These are phyloP conservation scores for Cremastinae sp. DNA, from an alignment of 2,888 invertebrate genomes.

Conservation along the genomic window DNA sequence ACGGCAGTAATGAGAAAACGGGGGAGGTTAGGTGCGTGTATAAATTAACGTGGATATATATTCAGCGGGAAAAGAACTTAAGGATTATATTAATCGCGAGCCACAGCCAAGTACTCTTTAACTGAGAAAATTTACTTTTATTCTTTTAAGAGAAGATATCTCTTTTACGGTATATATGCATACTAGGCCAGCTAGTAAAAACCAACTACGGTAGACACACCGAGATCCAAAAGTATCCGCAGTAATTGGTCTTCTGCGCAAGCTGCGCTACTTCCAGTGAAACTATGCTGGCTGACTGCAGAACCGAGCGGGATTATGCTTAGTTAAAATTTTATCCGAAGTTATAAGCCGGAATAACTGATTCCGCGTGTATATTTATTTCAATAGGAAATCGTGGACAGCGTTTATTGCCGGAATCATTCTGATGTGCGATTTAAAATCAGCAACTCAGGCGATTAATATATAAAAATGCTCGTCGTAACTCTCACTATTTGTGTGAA, in stretches of 20 bases:
- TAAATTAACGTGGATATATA: slow-evolving; percentile 18
- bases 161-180: slow-evolving; percentile 1
- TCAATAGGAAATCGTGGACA: slow-evolving; percentile 12
- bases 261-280: slow-evolving; percentile 12
- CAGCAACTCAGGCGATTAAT: slow-evolving; percentile 37
- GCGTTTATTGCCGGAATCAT: slow-evolving; percentile 9
- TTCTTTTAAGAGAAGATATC: slow-evolving; percentile 19
- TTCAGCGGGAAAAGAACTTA: background rate
- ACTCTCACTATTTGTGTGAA: too few species aligned
- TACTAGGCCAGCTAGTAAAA: background rate
- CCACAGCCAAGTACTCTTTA: slow-evolving; percentile 32
- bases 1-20: slow-evolving; percentile 9
- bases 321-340: slow-evolving; percentile 67
- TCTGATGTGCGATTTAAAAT: slow-evolving; percentile 18
- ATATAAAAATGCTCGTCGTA: background rate
- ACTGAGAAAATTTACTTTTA: slow-evolving; percentile 30
- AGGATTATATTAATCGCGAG: slow-evolving; percentile 44
- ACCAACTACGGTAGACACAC: slow-evolving; percentile 21
- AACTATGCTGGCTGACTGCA: slow-evolving; percentile 5
- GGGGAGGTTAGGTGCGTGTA: slow-evolving; percentile 3
- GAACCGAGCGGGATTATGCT: slow-evolving; percentile 64
- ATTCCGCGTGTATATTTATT: slow-evolving; percentile 12
- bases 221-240: slow-evolving; percentile 31
- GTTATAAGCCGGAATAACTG: slow-evolving; percentile 58
- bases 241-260: slow-evolving; percentile 67